Base-by-base conservation (phyloP, 2,113 vertebrate species). In the Rhineura floridana region DNA sequence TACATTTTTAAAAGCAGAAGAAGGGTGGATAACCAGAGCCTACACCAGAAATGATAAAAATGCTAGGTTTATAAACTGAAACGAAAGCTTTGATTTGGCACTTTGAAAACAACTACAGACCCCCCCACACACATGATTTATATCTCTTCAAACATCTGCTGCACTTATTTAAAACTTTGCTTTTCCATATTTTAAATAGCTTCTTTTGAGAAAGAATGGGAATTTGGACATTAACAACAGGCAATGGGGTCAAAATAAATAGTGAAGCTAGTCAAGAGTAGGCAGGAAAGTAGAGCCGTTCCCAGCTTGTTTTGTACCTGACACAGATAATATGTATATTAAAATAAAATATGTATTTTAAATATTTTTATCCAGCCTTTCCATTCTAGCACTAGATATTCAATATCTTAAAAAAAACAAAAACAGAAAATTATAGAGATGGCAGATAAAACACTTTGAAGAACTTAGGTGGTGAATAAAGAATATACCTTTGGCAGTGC, bases 101-200 rank as follows among this genome's bases (percentile, higher is more conserved):
- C 48, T 55, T 44, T 85, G 69, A 65, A 13, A 9, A 17, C 21
- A 46, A n/a, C 15, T 63, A 30, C 3, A 59, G 39, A 3, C 78
- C 21, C 72, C 72, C 55, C 23, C 55, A 3, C 55, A 4, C 21
- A 4, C 36, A 46, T 25, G 73, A 77, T 85, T 77, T 65, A 65
- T 30, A 48, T 77, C 84, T 77, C 42, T 65, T 44, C 72, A 63
- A 59, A 48, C 55, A 85, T 85, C 84, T 85, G 84, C 39, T 63
- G 73, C 76, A 77, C 84, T 77, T 65, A 48, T 65, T 48, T 77
- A 65, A 85, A 85, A 46, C 30, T 36, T 25, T 62, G 30, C 39
- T 77, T 65, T 30, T 62, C 55, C 39, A 7, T 59, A 46, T 15
- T 75, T 84, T 42, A 73, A 75, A 73, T 33, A 72, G 48, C 67